Percentiles rank a stretch among this genome's conserved stretches.
Evolutionary conservation across 2,888 invertebrate genomes (phyloP).

Genomic region (Apodemia zela): DNA sequence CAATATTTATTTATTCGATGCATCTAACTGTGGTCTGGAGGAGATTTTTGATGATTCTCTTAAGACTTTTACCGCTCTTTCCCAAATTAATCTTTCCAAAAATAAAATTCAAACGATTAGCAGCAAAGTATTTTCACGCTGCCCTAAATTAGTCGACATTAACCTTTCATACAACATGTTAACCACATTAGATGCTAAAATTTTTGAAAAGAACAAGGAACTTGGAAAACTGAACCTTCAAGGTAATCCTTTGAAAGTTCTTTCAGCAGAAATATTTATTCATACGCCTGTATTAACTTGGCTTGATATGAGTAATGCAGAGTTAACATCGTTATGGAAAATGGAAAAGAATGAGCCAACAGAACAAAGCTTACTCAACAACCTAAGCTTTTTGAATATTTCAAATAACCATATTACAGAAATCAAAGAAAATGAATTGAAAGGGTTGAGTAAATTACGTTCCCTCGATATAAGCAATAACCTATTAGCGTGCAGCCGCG

Average conservation of each 20-base stretch:
- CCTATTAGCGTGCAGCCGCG: conserved; percentile 84
- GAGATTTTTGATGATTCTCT: conserved; percentile 83
- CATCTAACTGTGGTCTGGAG: conserved; percentile 86
- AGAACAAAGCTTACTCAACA: conserved; percentile 63
- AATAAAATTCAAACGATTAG: conserved; percentile 82
- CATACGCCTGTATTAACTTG: conserved; percentile 81
- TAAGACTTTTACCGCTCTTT: conserved; percentile 85
- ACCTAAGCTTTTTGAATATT: conserved; percentile 79
- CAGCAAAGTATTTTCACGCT: conserved; percentile 75
- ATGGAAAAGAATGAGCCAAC: conserved; percentile 67
- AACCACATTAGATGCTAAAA: conserved; percentile 77
- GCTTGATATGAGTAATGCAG: conserved; percentile 86
- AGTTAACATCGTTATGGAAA: conserved; percentile 84
- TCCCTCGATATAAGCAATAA: conserved; percentile 83
- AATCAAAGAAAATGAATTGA: conserved; percentile 80
- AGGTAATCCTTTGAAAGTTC: conserved; percentile 84
- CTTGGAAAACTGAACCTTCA: conserved; percentile 84
- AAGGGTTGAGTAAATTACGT: conserved; percentile 78
- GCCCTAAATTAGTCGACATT: conserved; percentile 82
- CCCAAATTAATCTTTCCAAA: conserved; percentile 83
- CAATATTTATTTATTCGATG: conserved; percentile 85
- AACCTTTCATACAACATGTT: conserved; percentile 87
- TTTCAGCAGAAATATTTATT: conserved; percentile 84
- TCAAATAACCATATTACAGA: conserved; percentile 81
- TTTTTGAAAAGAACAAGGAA: conserved; percentile 84